Conservation (phyloP, 2,113 vertebrate genomes). For the Heterotilapia buettikoferi region DNA sequence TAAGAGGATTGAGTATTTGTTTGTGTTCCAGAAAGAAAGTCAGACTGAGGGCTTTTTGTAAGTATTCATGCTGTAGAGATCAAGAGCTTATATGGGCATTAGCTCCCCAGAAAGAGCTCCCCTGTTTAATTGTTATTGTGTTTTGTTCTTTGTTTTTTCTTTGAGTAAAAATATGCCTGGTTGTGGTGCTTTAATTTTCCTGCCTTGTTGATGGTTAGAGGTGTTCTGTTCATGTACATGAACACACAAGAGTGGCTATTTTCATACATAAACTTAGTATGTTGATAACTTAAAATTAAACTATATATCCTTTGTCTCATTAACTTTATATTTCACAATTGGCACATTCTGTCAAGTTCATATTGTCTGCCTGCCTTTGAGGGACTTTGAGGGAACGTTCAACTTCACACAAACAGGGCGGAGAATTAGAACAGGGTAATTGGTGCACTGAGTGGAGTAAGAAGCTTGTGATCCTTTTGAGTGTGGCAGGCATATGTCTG, state of each 20-base stretch:
- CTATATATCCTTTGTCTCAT: background rate
- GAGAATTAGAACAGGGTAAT: constrained; percentile 43
- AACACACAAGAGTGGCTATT: background rate
- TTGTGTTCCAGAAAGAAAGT: background rate
- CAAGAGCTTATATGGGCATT: constrained; percentile 23
- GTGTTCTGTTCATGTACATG: background rate
- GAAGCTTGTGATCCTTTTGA: constrained; percentile 16
- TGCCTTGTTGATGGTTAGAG: background rate
- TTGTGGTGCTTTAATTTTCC: background rate
- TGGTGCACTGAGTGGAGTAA: constrained; percentile 44
- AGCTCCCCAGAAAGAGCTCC: background rate
- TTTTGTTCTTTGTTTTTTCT: background rate
- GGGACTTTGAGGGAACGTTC: background rate
- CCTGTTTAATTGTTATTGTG: background rate
- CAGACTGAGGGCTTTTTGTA: background rate
- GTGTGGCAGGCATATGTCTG: constrained; percentile 45
- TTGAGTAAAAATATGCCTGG: background rate
- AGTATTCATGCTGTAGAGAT: background rate
- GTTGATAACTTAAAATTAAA: background rate
- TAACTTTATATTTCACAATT: background rate
- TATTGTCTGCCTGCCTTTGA: background rate
- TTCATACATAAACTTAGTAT: background rate
- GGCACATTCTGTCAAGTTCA: background rate
- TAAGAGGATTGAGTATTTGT: background rate
- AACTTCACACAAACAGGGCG: constrained; percentile 2